Conservation (phyloP, 1,140 invertebrate species). For the Mylabris phalerata region DNA sequence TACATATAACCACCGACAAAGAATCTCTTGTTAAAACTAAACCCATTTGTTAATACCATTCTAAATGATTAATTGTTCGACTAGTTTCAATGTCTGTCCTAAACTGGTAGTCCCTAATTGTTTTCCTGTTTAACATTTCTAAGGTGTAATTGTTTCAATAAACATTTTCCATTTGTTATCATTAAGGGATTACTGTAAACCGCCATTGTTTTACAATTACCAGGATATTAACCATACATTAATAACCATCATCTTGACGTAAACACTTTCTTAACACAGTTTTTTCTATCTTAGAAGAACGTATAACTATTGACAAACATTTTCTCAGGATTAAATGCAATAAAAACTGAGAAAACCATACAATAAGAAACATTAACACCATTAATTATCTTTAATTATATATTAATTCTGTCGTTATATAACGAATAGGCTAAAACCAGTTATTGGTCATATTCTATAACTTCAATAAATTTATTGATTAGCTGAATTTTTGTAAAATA, state of each 20-base stretch:
- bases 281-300: too few relatives aligned
- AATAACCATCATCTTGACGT: neutral
- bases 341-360: too few relatives aligned
- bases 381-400: too few relatives aligned
- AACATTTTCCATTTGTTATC: constrained; percentile 16
- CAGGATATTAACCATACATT: too few relatives aligned
- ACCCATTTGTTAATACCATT: constrained; percentile 3
- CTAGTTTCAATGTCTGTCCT: constrained; percentile 15
- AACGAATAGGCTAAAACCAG: too few relatives aligned
- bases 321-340: too few relatives aligned
- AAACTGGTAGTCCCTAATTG: constrained; percentile 9
- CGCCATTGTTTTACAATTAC: neutral
- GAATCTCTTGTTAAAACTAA: neutral
- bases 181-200: constrained; percentile 9
- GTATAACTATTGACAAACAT: too few relatives aligned
- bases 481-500: too few relatives aligned
- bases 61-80: constrained; percentile 9
- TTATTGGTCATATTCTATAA: too few relatives aligned
- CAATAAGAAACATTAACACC: too few relatives aligned
- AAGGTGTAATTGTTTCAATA: constrained; percentile 17
- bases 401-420: too few relatives aligned
- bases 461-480: too few relatives aligned
- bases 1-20: neutral
- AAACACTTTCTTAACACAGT: neutral
- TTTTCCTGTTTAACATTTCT: constrained; percentile 16